phyloP scores from a whole-genome alignment of 2,888 invertebrate species.

The Lissocephala sabroskyi region DNA sequence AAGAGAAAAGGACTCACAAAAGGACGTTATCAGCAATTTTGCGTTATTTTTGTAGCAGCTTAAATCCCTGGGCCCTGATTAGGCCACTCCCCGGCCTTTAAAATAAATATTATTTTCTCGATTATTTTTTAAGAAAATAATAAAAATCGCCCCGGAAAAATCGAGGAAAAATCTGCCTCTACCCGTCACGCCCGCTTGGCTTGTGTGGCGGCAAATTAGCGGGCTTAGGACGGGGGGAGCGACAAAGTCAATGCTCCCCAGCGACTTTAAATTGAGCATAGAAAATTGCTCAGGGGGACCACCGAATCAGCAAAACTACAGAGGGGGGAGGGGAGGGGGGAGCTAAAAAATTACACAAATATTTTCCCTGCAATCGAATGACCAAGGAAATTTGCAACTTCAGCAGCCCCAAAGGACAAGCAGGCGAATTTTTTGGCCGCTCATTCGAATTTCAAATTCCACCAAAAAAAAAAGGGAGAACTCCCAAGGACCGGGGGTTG shows the following conservation, averaged over 20 bases:
- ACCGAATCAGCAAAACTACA: conserved; percentile 16
- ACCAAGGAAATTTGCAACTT: conserved; percentile 52
- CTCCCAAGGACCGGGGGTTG: conserved; percentile 10
- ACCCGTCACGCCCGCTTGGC: not conserved
- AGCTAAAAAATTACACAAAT: conserved; percentile 23
- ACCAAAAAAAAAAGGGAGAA: conserved; percentile 27
- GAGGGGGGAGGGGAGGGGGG: conserved; percentile 2
- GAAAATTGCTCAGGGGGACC: conserved; percentile 29
- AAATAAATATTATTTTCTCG: conserved; percentile 68
- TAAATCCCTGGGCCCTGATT: conserved; percentile 60
- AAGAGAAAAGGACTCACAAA: too few relatives aligned
- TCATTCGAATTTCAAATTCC: conserved; percentile 63
- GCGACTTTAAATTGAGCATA: conserved; percentile 57
- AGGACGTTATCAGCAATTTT: conserved; percentile 46
- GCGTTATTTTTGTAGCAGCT: conserved; percentile 61
- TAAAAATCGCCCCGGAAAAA: conserved; percentile 33
- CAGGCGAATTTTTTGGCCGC: conserved; percentile 12
- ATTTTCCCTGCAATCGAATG: conserved; percentile 31
- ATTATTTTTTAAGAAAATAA: conserved; percentile 49
- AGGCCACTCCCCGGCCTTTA: conserved; percentile 56
- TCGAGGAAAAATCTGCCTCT: conserved; percentile 10
- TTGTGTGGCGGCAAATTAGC: too few relatives aligned
- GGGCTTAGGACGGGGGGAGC: too few relatives aligned
- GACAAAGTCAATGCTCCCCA: conserved; percentile 41
- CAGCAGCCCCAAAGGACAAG: conserved; percentile 36